Evolutionary conservation across 1,140 invertebrate species (phyloP).

Genomic region (Tenebrio molitor): DNA sequence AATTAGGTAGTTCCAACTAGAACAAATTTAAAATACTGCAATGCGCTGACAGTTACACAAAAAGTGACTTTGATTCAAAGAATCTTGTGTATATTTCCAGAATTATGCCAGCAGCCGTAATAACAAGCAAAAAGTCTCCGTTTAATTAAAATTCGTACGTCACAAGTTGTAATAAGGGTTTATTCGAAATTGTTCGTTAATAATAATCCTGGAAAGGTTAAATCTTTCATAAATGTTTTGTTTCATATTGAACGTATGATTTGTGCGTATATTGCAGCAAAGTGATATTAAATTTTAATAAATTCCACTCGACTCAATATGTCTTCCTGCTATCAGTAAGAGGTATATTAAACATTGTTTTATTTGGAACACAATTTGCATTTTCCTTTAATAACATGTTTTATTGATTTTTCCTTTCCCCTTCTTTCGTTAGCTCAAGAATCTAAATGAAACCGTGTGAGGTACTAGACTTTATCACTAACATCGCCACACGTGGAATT

Average conservation of each 20-base stretch:
- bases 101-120: no score
- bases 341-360: slow-evolving; percentile 41
- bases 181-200: not conserved
- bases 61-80: no score
- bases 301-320: slow-evolving; percentile 16
- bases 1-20: no score
- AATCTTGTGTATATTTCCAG: no score
- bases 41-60: no score
- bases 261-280: not conserved
- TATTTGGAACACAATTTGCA: slow-evolving; percentile 32
- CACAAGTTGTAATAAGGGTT: slow-evolving; percentile 10
- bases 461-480: slow-evolving; percentile 22
- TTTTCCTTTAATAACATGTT: slow-evolving; percentile 38
- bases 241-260: not conserved
- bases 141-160: no score
- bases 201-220: not conserved
- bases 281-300: slow-evolving; percentile 28
- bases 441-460: slow-evolving; percentile 32
- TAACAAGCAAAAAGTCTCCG: no score
- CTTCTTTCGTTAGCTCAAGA: slow-evolving; percentile 18
- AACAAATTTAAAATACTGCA: no score
- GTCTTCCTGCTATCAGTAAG: slow-evolving; percentile 20
- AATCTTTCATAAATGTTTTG: not conserved
- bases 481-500: slow-evolving; percentile 16
- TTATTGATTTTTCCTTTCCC: slow-evolving; percentile 19